Conservation (phyloP, 2,888 invertebrate species). For the Tholera decimalis region DNA sequence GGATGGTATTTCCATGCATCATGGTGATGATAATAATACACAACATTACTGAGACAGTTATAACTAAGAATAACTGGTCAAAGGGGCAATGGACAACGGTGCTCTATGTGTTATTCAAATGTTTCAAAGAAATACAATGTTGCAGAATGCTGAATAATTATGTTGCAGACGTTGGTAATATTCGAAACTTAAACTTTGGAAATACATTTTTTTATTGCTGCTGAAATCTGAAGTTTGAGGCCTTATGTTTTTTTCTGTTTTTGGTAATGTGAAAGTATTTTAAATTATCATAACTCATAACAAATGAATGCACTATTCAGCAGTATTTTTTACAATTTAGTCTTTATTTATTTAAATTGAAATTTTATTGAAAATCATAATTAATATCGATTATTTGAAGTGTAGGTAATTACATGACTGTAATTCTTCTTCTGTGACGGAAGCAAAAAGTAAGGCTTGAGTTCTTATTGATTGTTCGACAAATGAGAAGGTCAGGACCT, state of each 20-base stretch:
- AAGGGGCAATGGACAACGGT: slow-evolving; percentile 13
- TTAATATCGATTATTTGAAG: background rate
- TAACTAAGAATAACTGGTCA: slow-evolving; percentile 30
- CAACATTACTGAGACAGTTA: slow-evolving; percentile 38
- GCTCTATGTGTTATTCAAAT: slow-evolving; percentile 46
- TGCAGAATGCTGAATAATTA: slow-evolving; percentile 17
- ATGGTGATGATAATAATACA: slow-evolving; percentile 28
- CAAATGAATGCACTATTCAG: too few species aligned
- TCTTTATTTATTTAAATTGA: too few species aligned
- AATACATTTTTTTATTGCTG: background rate
- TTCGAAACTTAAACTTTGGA: background rate
- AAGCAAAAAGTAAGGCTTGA: background rate
- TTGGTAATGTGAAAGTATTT: too few species aligned
- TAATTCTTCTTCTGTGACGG: background rate
- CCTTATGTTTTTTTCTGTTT: too few species aligned
- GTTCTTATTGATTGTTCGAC: background rate
- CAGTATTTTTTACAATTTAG: too few species aligned
- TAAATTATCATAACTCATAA: too few species aligned
- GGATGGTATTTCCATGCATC: slow-evolving; percentile 31
- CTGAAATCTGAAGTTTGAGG: too few species aligned
- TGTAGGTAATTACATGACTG: background rate
- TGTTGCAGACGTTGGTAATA: background rate
- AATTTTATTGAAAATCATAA: too few species aligned
- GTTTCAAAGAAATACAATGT: slow-evolving; percentile 49
- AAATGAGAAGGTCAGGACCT: slow-evolving; percentile 2